These are phyloP conservation scores for Drosophila mulleri DNA, from an alignment of 2,888 invertebrate species.

Conservation along the genomic window DNA sequence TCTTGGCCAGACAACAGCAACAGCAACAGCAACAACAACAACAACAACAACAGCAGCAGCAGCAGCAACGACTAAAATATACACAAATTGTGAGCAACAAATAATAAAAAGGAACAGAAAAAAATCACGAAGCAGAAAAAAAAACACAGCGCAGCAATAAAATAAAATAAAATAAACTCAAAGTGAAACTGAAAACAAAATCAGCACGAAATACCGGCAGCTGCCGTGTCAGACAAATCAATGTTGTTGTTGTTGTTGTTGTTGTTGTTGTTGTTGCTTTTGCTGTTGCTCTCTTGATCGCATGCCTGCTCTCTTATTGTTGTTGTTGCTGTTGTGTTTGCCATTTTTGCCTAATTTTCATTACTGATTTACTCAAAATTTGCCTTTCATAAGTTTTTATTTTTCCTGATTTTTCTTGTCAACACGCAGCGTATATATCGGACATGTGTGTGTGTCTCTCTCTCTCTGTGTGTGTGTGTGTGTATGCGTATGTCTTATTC, in stretches of 20 bases:
- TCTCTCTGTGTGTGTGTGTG: slow-evolving; percentile 1
- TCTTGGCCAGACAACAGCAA: slow-evolving; percentile 55
- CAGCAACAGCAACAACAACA: not conserved
- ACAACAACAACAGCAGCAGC: not conserved
- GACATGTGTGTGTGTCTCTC: slow-evolving; percentile 4
- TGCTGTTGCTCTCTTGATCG: slow-evolving; percentile 34
- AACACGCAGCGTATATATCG: slow-evolving; percentile 18
- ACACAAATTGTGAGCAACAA: slow-evolving; percentile 47
- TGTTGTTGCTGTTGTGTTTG: slow-evolving; percentile 17
- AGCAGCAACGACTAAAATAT: slow-evolving; percentile 25
- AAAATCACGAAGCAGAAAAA: slow-evolving; percentile 16
- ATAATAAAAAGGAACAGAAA: not conserved
- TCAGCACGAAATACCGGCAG: slow-evolving; percentile 50
- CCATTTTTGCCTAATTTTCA: slow-evolving; percentile 48
- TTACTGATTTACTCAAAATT: slow-evolving; percentile 37
- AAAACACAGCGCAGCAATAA: slow-evolving; percentile 17
- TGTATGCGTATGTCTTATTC: slow-evolving; percentile 16
- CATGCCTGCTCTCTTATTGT: not conserved
- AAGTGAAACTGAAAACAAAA: slow-evolving; percentile 59
- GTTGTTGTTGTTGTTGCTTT: slow-evolving; percentile 33
- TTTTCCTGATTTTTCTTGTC: slow-evolving; percentile 36
- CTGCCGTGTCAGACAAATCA: slow-evolving; percentile 45
- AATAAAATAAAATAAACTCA: slow-evolving; percentile 28
- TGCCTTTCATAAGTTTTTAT: slow-evolving; percentile 5
- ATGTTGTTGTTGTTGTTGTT: slow-evolving; percentile 33